Percentiles rank a stretch among this genome's conserved stretches.
Evolutionary conservation across 1,140 invertebrate species (phyloP).

Genomic region (Trinorchestia longiramus): DNA sequence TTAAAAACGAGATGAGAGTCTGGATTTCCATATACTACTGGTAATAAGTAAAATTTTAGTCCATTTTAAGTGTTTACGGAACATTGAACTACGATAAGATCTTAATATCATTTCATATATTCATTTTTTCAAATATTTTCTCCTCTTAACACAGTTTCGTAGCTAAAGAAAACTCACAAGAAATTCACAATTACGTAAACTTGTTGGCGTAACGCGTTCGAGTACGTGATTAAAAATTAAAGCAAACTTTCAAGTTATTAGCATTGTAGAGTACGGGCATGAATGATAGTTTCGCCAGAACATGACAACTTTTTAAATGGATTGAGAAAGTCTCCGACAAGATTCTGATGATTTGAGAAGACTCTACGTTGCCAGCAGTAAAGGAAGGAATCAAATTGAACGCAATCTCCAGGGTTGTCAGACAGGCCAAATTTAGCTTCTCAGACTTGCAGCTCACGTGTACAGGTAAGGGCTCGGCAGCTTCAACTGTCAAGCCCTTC

Average conservation of each 20-base stretch:
- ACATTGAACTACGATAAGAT: no score
- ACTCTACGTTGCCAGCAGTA: not conserved
- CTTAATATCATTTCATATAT: no score
- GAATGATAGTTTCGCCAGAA: not conserved
- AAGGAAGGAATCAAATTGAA: not conserved
- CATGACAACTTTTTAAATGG: not conserved
- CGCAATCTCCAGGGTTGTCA: not conserved
- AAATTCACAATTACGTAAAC: not conserved
- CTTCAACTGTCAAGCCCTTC: not conserved
- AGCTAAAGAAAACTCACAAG: not conserved
- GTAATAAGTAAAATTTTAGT: no score
- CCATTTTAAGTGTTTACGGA: no score
- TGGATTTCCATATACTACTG: no score
- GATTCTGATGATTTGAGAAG: not conserved
- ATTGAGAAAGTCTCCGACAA: not conserved
- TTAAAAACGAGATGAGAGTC: no score
- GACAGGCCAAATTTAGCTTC: not conserved
- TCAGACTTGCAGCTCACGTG: not conserved
- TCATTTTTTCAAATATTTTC: not conserved
- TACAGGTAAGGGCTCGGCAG: not conserved
- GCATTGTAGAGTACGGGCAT: not conserved
- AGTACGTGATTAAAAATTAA: not conserved
- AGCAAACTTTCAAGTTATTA: not conserved
- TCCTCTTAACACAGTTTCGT: not conserved
- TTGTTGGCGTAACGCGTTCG: not conserved